phyloP scores from a whole-genome alignment of 30 jellyfish, hydroid and myxozoan species.

The Chrysaora quinquecirrha region DNA sequence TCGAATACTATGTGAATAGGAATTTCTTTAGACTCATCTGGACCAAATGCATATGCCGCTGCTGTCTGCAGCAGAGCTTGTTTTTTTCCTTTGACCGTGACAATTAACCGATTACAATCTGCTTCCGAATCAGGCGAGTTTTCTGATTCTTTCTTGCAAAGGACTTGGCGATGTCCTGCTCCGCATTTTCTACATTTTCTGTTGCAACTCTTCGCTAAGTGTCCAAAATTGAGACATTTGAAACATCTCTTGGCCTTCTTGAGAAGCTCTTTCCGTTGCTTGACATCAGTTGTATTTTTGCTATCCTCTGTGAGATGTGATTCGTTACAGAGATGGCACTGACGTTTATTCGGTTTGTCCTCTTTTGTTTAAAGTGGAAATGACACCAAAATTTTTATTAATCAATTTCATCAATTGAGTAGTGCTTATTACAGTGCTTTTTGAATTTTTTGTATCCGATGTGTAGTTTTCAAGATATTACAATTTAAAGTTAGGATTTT shows the following conservation, averaged over 20 bases:
- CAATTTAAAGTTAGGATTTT: too few relatives aligned
- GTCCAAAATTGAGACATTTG: slow-evolving; percentile 48
- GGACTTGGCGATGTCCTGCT: slow-evolving; percentile 14
- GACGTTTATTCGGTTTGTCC: not conserved
- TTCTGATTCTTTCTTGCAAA: slow-evolving; percentile 6
- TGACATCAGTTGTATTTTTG: slow-evolving; percentile 8
- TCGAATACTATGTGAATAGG: slow-evolving; percentile 37
- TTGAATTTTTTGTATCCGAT: too few relatives aligned
- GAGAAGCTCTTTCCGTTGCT: slow-evolving; percentile 20
- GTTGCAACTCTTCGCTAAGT: slow-evolving; percentile 11
- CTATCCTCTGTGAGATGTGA: slow-evolving; percentile 39
- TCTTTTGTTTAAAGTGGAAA: too few relatives aligned
- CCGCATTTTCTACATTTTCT: slow-evolving; percentile 14
- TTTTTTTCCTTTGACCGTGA: slow-evolving; percentile 50
- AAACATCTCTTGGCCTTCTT: slow-evolving; percentile 28
- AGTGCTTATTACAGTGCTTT: too few relatives aligned
- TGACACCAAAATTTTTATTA: too few relatives aligned
- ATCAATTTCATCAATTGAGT: too few relatives aligned
- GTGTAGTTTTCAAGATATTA: too few relatives aligned
- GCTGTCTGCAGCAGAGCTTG: slow-evolving; percentile 57
- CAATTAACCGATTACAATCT: not conserved
- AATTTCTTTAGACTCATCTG: slow-evolving; percentile 23
- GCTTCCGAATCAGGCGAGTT: not conserved
- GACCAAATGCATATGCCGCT: slow-evolving; percentile 45
- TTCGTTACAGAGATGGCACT: slow-evolving; percentile 38